Conservation (phyloP, 2,797 vertebrate genomes). For the Danio aesculapii region DNA sequence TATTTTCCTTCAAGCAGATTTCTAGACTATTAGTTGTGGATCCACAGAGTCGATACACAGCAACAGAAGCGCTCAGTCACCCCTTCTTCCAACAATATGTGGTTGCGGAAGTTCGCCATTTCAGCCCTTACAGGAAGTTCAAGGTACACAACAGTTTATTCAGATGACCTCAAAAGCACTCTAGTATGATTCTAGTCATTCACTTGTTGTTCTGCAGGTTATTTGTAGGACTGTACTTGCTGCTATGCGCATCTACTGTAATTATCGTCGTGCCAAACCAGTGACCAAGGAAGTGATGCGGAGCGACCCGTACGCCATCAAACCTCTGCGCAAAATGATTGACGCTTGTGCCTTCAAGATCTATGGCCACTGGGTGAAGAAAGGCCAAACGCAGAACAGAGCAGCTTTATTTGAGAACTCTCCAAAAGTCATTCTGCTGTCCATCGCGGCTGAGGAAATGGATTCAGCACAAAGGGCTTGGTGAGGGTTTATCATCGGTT, state of each 20-base stretch:
- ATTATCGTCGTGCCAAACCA: constrained; percentile 88
- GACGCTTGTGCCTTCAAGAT: constrained; percentile 94
- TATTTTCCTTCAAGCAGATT: constrained; percentile 78
- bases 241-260: constrained; percentile 92
- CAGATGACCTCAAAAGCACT: neutral
- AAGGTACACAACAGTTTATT: constrained; percentile 81
- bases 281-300: constrained; percentile 89
- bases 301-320: constrained; percentile 90
- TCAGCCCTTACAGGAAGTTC: constrained; percentile 92
- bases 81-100: constrained; percentile 96
- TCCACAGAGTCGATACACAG: constrained; percentile 84
- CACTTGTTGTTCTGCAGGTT: constrained; percentile 76
- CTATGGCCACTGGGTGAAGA: constrained; percentile 98
- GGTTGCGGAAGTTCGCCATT: constrained; percentile 90
- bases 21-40: constrained; percentile 90
- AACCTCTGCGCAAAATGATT: constrained; percentile 91
- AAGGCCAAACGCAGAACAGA: constrained; percentile 95
- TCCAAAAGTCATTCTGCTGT: constrained; percentile 90
- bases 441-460: constrained; percentile 78
- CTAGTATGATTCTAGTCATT: neutral
- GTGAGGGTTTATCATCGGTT: constrained; percentile 7
- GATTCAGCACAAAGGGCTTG: constrained; percentile 53
- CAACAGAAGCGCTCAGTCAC: constrained; percentile 86
- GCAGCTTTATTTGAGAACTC: constrained; percentile 97
- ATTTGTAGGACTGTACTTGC: constrained; percentile 92